These are phyloP conservation scores for Lordiphosa fenestrarum DNA, from an alignment of 2,888 invertebrate genomes.

Conservation along the genomic window DNA sequence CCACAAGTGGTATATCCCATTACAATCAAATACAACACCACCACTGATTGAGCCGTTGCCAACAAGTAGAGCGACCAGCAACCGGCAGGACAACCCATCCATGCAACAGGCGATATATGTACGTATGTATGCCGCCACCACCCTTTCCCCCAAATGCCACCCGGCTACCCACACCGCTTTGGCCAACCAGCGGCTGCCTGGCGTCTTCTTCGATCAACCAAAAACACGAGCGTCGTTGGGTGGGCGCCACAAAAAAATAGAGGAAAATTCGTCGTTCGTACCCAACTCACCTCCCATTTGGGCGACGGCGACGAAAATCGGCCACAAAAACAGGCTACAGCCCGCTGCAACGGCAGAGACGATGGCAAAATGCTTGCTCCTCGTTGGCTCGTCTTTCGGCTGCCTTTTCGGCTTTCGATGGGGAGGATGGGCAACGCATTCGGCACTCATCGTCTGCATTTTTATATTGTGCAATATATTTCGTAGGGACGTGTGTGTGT, in stretches of 20 bases:
- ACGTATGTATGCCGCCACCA: conserved; percentile 8
- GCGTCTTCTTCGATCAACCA: conserved; percentile 58
- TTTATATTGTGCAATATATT: conserved; percentile 72
- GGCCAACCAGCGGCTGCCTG: conserved; percentile 26
- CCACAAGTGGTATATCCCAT: conserved; percentile 67
- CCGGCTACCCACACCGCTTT: conserved; percentile 7
- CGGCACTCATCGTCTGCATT: conserved; percentile 68
- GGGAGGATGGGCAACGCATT: conserved; percentile 43
- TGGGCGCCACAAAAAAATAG: conserved; percentile 32
- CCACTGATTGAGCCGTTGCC: conserved; percentile 69
- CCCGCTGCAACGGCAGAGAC: conserved; percentile 18
- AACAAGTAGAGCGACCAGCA: conserved; percentile 15
- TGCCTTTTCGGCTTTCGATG: conserved; percentile 67
- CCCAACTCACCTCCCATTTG: conserved; percentile 31
- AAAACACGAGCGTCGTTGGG: conserved; percentile 39
- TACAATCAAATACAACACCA: conserved; percentile 67
- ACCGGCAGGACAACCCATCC: conserved; percentile 22
- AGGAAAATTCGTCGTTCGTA: conserved; percentile 61
- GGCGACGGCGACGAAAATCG: conserved; percentile 69
- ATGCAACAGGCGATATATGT: conserved; percentile 44
- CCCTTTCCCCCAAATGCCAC: conserved; percentile 1
- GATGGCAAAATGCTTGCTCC: conserved; percentile 51
- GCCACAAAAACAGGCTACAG: conserved; percentile 66
- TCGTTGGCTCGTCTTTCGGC: conserved; percentile 66
- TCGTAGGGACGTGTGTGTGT: conserved; percentile 52